Evolutionary conservation across 2,888 invertebrate genomes (phyloP), one percentile per base, ranked within the genome.

Genomic region (Troglohyphantes excavatus): DNA sequence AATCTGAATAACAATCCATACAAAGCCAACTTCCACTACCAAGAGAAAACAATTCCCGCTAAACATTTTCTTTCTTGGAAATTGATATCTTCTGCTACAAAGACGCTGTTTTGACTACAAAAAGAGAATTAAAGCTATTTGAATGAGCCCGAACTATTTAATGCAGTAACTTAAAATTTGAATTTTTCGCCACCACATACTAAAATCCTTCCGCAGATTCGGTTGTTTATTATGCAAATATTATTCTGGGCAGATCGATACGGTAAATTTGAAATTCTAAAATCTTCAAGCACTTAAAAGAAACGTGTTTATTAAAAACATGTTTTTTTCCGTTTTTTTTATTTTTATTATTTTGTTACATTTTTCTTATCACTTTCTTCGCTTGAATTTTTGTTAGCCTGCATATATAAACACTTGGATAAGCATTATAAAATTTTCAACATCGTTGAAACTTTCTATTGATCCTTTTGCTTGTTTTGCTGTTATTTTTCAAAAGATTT

Each of bases 261-360:
- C 61, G 39, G 59, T 61, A 82, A 82, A 61, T 82, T 59, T 61
- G 39, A 21, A 53, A 59, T 82, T 72, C 59, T 59, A 61, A 82
- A 76, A 82, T 29, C 65, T n/a, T 59, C 23, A 39, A 72, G 70
- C 82, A 82, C 72, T 82, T 82, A 82, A 82, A n/a, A 33, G 70
- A 23, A 59, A 82, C 70, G 39, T 61, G 82, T 82, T 61, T 39
- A 65, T 65, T 63, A 65, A n/a, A 72, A 82, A 82, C 59, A 29
- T n/a, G 29, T 26, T 21, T 76, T 59, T n/a, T 61, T 53, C 17
- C 53, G 0, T n/a, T 33, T 68, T 19, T 29, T 17, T 70, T 39
- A 27, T 21, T 1, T 33, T 29, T 21, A 33, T 33, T 70, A 17
- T 21, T 65, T 65, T 23, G 9, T 33, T 29, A 27, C 7, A 9